phyloP scores from a whole-genome alignment of 2,113 vertebrate species.

The Plestiodon gilberti region DNA sequence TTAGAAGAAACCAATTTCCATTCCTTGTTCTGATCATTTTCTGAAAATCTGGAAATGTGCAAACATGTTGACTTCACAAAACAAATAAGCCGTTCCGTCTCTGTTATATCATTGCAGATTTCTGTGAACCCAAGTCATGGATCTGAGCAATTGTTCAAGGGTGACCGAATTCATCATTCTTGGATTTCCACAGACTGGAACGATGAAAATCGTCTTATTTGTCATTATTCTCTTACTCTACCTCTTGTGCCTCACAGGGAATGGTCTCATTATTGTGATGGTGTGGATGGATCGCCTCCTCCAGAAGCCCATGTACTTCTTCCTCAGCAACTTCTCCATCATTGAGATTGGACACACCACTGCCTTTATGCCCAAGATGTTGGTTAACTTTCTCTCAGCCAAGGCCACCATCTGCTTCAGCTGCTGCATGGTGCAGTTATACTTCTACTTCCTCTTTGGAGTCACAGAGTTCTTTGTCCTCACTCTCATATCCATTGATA shows the following conservation, averaged over 20 bases:
- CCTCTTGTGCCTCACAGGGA: background rate
- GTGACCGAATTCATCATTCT: slow-evolving; percentile 2
- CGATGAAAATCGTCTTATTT: background rate
- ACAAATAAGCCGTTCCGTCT: too few relatives aligned
- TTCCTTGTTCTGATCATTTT: too few relatives aligned
- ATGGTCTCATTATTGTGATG: background rate
- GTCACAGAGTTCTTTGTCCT: slow-evolving; percentile 9
- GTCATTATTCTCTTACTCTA: background rate
- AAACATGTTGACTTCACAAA: too few relatives aligned
- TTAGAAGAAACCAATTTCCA: too few relatives aligned
- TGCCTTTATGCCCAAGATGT: background rate
- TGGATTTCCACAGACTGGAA: background rate
- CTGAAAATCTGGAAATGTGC: too few relatives aligned
- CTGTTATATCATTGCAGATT: background rate
- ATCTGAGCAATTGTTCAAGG: background rate
- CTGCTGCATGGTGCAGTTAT: slow-evolving; percentile 1
- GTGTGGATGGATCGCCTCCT: background rate
- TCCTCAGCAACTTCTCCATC: slow-evolving; percentile 5
- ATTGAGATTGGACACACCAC: background rate
- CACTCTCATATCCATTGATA: slow-evolving; percentile 8
- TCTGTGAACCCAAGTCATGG: background rate
- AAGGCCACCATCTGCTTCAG: background rate
- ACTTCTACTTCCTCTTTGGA: slow-evolving; percentile 9
- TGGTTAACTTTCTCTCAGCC: background rate
- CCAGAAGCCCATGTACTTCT: slow-evolving; percentile 3